Conservation (phyloP, 2,113 vertebrate species). For the Notothenia coriiceps region DNA sequence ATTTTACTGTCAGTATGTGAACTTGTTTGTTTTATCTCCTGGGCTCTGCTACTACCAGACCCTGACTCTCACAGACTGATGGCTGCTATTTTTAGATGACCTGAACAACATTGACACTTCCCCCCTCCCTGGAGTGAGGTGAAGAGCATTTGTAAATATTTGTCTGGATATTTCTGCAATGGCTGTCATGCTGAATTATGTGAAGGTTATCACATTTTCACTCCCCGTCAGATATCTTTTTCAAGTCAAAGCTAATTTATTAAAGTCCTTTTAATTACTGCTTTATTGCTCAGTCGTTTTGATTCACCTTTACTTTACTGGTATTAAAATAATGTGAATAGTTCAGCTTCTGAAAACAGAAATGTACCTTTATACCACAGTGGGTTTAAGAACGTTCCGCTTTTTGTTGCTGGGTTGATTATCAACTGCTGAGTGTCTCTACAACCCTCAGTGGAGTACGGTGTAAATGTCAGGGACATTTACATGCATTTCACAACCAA, state of each 20-base stretch:
- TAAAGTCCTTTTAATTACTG: too few relatives aligned
- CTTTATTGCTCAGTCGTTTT: background rate
- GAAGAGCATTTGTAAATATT: constrained; percentile 60
- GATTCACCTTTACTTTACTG: background rate
- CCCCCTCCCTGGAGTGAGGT: too few relatives aligned
- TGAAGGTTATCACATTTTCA: constrained; percentile 11
- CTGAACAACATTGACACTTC: constrained; percentile 47
- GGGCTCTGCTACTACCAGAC: constrained; percentile 35
- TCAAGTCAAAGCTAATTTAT: background rate
- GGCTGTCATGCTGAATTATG: constrained; percentile 11
- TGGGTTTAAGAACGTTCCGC: background rate
- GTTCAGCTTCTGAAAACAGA: background rate
- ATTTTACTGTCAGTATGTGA: constrained; percentile 17
- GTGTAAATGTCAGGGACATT: constrained; percentile 12
- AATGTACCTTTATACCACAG: background rate
- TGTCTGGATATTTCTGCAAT: constrained; percentile 53
- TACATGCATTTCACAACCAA: constrained; percentile 29
- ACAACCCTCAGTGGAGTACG: background rate
- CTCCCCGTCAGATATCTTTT: background rate
- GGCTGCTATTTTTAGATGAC: constrained; percentile 83
- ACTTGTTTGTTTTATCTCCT: constrained; percentile 39
- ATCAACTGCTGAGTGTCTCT: background rate
- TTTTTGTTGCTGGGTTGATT: background rate
- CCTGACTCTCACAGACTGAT: constrained; percentile 45
- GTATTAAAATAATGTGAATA: background rate